Percentiles rank a stretch among this genome's conserved stretches.
These are phyloP conservation scores for Neodontobutis hainanensis DNA, from an alignment of 2,113 vertebrate species.

Conservation along the genomic window DNA sequence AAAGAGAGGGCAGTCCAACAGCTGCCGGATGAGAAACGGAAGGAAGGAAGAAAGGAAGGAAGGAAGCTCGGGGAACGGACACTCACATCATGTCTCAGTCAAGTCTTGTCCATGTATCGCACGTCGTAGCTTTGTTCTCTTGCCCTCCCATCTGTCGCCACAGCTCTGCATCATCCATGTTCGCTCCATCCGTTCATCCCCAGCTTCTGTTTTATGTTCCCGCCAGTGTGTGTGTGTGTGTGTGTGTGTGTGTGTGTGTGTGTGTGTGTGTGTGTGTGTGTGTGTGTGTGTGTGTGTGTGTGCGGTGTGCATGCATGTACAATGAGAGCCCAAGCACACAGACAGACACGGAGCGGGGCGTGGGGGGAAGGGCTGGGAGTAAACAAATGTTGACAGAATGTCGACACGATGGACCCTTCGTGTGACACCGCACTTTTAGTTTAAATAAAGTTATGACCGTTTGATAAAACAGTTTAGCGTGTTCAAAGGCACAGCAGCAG, in stretches of 20 bases:
- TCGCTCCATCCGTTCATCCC: constrained; percentile 44
- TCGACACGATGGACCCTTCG: constrained; percentile 48
- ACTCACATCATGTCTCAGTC: constrained; percentile 84
- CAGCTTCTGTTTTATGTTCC: constrained; percentile 56
- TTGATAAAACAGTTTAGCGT: constrained; percentile 4
- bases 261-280: no score
- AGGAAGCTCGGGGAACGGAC: constrained; percentile 40
- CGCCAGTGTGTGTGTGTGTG: constrained; percentile 44
- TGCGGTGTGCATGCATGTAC: constrained; percentile 14
- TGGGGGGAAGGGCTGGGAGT: constrained; percentile 40
- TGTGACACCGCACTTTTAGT: constrained; percentile 27
- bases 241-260: constrained; percentile 10
- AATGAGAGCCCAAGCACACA: no score
- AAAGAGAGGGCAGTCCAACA: constrained; percentile 53
- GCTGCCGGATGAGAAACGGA: constrained; percentile 58
- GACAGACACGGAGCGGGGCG: constrained; percentile 15
- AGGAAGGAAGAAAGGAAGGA: constrained; percentile 42
- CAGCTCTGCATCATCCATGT: constrained; percentile 29
- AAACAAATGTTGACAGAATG: constrained; percentile 61
- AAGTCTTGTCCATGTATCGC: constrained; percentile 66
- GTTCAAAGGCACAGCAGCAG: not conserved
- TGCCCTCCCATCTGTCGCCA: constrained; percentile 43
- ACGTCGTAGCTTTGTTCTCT: constrained; percentile 61
- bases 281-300: constrained; percentile 37
- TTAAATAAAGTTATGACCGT: not conserved